A percentile compares a stretch with the other conserved stretches of the same genome.
These are phyloP conservation scores for Hippocampus barbouri DNA, from an alignment of 2,113 vertebrate genomes.

Conservation along the genomic window DNA sequence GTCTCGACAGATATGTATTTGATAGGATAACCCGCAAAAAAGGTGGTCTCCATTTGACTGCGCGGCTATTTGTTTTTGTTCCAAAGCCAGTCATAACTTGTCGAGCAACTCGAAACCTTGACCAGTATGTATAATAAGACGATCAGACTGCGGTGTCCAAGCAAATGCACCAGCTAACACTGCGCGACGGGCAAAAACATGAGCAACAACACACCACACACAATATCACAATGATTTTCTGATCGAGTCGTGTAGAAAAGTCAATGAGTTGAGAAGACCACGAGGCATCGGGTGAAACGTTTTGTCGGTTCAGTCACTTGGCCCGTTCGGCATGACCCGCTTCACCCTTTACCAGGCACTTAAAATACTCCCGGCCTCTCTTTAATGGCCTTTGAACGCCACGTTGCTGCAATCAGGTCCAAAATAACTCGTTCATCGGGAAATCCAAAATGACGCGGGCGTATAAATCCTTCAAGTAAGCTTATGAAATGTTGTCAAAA, in stretches of 20 bases:
- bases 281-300: slow-evolving; percentile 57
- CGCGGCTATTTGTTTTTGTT: slow-evolving; percentile 12
- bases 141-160: slow-evolving; percentile 24
- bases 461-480: slow-evolving; percentile 54
- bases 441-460: slow-evolving; percentile 29
- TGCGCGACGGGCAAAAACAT: slow-evolving; percentile 28
- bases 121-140: slow-evolving; percentile 32
- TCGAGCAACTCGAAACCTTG: slow-evolving; percentile 58
- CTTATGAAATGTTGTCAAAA: slow-evolving; percentile 37
- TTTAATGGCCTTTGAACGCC: slow-evolving; percentile 49
- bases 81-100: slow-evolving; percentile 33
- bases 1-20: slow-evolving; percentile 10
- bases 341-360: slow-evolving; percentile 70
- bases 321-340: slow-evolving; percentile 9
- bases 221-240: slow-evolving; percentile 20
- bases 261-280: slow-evolving; percentile 44
- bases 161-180: slow-evolving; percentile 50
- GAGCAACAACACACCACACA: slow-evolving; percentile 29
- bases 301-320: slow-evolving; percentile 24
- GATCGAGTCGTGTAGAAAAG: slow-evolving; percentile 53
- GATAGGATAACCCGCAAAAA: slow-evolving; percentile 2
- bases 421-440: slow-evolving; percentile 37
- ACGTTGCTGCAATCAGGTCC: slow-evolving; percentile 23
- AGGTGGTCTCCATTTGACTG: slow-evolving; percentile 15
- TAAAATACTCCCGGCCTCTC: slow-evolving; percentile 54